Conservation (phyloP, 53 echinoderm and acorn worm species). For the Glandiceps talaboti region DNA sequence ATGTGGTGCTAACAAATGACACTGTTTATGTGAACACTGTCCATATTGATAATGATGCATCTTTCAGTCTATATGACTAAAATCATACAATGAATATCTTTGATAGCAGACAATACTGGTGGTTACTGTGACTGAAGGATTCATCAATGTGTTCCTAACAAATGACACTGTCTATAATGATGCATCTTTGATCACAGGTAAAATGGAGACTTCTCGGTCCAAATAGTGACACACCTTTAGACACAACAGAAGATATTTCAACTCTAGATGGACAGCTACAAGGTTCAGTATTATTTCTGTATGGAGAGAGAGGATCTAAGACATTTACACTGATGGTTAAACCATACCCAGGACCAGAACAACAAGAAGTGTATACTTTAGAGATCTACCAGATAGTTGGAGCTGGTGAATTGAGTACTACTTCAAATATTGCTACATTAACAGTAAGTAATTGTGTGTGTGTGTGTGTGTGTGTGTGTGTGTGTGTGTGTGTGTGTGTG, state of each 20-base stretch:
- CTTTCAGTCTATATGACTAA: no score
- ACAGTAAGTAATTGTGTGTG: slow-evolving; percentile 29
- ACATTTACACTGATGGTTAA: slow-evolving; percentile 64
- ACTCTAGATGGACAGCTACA: slow-evolving; percentile 65
- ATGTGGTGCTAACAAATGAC: not conserved
- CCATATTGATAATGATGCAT: no score
- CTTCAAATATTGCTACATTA: slow-evolving; percentile 31
- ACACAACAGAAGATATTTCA: slow-evolving; percentile 63
- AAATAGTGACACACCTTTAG: slow-evolving; percentile 52
- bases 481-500: not conserved
- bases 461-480: no score
- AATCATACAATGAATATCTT: no score
- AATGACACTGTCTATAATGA: no score
- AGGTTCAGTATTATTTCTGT: slow-evolving; percentile 71
- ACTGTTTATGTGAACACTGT: not conserved
- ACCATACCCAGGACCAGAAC: slow-evolving; percentile 85
- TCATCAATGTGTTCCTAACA: no score
- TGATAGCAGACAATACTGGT: no score
- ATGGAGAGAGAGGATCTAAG: slow-evolving; percentile 45
- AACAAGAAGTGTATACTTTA: slow-evolving; percentile 47
- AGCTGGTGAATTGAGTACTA: slow-evolving; percentile 60
- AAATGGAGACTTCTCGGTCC: slow-evolving; percentile 96
- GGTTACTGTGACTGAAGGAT: no score
- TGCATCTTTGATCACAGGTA: slow-evolving; percentile 37
- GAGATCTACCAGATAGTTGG: slow-evolving; percentile 86